Conservation (phyloP, 2,113 vertebrate species). For the Ptychochromis oligacanthus region DNA sequence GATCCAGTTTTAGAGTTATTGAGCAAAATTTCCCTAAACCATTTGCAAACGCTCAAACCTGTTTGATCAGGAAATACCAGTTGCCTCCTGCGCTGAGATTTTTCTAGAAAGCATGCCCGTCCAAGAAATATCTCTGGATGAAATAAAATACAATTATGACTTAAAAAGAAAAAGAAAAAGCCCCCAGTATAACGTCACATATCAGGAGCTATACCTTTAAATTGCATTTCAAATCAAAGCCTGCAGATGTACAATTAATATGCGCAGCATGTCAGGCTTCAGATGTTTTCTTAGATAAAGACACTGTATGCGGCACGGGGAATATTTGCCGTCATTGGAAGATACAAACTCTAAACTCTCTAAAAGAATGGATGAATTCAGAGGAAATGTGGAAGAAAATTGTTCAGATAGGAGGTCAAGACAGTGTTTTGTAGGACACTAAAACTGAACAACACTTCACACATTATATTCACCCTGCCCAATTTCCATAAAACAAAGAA, state of each 20-base stretch:
- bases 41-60: conserved; percentile 4
- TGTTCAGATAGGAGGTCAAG: background rate
- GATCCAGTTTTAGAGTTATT: background rate
- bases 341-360: background rate
- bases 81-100: background rate
- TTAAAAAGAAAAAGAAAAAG: no score
- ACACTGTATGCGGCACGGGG: background rate
- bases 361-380: background rate
- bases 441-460: background rate
- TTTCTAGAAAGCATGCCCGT: background rate
- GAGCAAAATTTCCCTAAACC: background rate
- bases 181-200: background rate
- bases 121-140: background rate
- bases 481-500: background rate
- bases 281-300: background rate
- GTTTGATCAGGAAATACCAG: conserved; percentile 21
- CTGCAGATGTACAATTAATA: no score
- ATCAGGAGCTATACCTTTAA: background rate
- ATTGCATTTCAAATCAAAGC: background rate
- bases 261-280: background rate
- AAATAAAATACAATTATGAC: background rate
- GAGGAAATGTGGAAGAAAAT: background rate
- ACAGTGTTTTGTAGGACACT: background rate
- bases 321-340: background rate
- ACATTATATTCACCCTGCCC: background rate